Evolutionary conservation across 2,888 invertebrate genomes (phyloP).

Genomic region (Archaeoteleia sp.): DNA sequence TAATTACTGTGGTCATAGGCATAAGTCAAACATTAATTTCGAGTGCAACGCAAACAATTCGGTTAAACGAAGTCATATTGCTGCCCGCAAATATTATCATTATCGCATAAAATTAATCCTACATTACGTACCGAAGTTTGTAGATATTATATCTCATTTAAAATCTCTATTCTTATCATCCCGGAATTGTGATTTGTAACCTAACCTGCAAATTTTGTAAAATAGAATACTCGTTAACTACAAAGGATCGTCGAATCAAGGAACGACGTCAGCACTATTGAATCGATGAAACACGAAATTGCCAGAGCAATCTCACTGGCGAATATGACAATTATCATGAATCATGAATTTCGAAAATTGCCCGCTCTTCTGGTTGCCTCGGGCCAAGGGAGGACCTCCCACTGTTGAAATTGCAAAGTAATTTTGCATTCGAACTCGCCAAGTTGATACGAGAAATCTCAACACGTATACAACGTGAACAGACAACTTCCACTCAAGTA

Average conservation of each 20-base stretch:
- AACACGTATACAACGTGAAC: too few species aligned
- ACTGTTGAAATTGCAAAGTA: conserved; percentile 3
- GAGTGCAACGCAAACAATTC: conserved; percentile 33
- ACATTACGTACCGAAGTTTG: background rate
- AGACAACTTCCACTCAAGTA: too few species aligned
- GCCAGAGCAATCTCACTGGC: conserved; percentile 17
- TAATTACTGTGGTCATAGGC: conserved; percentile 44
- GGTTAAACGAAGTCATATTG: conserved; percentile 9
- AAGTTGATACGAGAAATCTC: conserved; percentile 3
- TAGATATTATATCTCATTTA: background rate
- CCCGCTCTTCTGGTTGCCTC: conserved; percentile 8
- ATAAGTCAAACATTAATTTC: conserved; percentile 47
- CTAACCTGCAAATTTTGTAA: too few species aligned
- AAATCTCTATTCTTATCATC: too few species aligned
- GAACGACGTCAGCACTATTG: conserved; percentile 4
- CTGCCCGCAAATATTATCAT: conserved; percentile 13
- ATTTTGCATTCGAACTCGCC: background rate
- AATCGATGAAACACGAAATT: conserved; percentile 17
- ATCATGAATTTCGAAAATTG: conserved; percentile 24
- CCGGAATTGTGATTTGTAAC: too few species aligned
- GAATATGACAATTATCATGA: conserved; percentile 24
- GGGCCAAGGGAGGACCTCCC: background rate
- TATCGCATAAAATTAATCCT: conserved; percentile 27
- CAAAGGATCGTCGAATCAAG: background rate
- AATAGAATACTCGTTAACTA: conserved; percentile 5